Evolutionary conservation across 2,113 vertebrate genomes (phyloP).

Genomic region (Panthera uncia): DNA sequence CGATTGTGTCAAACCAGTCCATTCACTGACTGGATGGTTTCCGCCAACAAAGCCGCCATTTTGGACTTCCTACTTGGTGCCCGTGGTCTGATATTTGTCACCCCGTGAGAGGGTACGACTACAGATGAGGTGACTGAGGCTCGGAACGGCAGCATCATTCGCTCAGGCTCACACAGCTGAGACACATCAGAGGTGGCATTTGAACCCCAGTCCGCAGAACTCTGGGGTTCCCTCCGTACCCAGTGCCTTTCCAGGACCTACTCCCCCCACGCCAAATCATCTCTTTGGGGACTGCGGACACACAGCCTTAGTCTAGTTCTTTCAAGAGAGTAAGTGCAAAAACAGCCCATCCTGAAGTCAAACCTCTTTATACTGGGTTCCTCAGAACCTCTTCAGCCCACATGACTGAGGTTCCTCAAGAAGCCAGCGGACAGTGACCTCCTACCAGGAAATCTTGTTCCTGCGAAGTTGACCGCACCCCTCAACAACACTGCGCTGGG

Average conservation of each 20-base stretch:
- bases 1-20: not conserved
- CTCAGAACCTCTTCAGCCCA: not conserved
- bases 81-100: not conserved
- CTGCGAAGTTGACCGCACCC: not conserved
- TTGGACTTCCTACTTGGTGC: not conserved
- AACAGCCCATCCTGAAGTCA: not conserved
- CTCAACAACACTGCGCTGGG: not conserved
- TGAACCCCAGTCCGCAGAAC: not conserved
- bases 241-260: not conserved
- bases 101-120: not conserved
- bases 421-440: not conserved
- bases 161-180: too few relatives aligned
- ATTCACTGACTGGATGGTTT: not conserved
- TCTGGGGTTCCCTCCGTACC: not conserved
- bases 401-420: fast-evolving
- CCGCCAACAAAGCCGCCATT: not conserved
- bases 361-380: not conserved
- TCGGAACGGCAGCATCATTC: not conserved
- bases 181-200: not conserved
- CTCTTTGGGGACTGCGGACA: too few relatives aligned
- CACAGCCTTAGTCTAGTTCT: not conserved
- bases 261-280: not conserved
- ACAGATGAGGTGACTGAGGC: not conserved
- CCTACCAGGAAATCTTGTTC: not conserved
- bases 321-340: not conserved